Conservation (phyloP, 2,797 vertebrate genomes). For the Lagodon rhomboides region DNA sequence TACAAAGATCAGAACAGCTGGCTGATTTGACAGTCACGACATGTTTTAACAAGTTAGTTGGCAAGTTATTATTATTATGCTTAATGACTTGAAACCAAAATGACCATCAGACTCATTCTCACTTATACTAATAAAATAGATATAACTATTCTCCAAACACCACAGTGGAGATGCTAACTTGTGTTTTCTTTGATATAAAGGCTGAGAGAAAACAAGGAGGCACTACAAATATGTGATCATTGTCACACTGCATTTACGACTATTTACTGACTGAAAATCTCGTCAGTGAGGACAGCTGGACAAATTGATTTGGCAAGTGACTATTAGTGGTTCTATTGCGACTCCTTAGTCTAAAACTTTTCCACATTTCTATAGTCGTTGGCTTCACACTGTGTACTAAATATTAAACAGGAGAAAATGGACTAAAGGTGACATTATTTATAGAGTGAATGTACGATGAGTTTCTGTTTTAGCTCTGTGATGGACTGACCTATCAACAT, state of each 20-base stretch:
- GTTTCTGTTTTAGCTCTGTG: constrained; percentile 10
- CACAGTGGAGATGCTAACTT: background rate
- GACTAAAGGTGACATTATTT: background rate
- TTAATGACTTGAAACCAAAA: background rate
- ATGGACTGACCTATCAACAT: constrained; percentile 13
- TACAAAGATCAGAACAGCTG: constrained; percentile 1
- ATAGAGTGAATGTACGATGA: constrained; percentile 6
- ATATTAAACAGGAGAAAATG: background rate
- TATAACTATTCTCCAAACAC: background rate
- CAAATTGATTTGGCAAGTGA: background rate
- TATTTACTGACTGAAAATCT: background rate
- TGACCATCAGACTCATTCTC: background rate
- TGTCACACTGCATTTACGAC: background rate
- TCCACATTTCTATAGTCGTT: background rate
- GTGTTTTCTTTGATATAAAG: constrained; percentile 2
- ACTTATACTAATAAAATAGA: background rate
- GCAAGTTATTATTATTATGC: background rate
- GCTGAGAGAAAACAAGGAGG: background rate
- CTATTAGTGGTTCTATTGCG: background rate
- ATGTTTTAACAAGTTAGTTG: background rate
- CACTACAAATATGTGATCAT: background rate
- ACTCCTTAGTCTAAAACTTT: background rate
- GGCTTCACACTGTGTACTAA: background rate
- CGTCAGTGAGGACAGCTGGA: background rate
- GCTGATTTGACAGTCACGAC: background rate